Conservation (phyloP, 2,888 invertebrate species). For the Andrena dorsata region DNA sequence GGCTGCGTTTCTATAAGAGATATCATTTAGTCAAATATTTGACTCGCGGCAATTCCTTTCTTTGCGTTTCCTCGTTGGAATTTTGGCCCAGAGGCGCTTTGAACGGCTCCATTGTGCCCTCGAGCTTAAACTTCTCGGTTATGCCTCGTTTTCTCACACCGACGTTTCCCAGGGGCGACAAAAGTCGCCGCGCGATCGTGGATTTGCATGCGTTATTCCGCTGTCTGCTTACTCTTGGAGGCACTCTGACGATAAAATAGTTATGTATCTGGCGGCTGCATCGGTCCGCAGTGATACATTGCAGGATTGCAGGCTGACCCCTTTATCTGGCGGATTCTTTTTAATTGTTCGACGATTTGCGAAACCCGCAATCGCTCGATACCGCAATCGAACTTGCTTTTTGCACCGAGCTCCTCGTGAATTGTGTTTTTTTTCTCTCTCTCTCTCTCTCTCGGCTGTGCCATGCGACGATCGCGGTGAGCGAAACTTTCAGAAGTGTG, state of each 20-base stretch:
- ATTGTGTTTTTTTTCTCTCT: background rate
- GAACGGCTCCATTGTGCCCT: no score
- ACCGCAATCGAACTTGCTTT: slow-evolving; percentile 3
- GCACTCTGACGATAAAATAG: slow-evolving; percentile 28
- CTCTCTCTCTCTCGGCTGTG: background rate
- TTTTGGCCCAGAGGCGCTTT: no score
- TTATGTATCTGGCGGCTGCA: slow-evolving; percentile 18
- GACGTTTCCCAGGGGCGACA: background rate
- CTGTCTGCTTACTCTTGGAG: slow-evolving; percentile 42
- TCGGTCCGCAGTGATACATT: slow-evolving; percentile 13
- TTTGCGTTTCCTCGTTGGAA: no score
- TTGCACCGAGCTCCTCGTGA: background rate
- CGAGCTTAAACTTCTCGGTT: background rate
- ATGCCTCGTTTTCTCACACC: background rate
- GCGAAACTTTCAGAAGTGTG: background rate
- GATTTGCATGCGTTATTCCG: slow-evolving; percentile 50
- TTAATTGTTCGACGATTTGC: slow-evolving; percentile 34
- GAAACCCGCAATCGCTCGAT: slow-evolving; percentile 21
- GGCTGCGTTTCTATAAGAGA: background rate
- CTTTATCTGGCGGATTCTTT: slow-evolving; percentile 24
- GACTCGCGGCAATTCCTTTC: no score
- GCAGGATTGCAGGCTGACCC: slow-evolving; percentile 25
- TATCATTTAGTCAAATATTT: background rate
- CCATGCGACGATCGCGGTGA: background rate
- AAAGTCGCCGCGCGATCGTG: background rate